A percentile compares a stretch with the other conserved stretches of the same genome.
These are phyloP conservation scores for silkworm (Bombyx mori) DNA, from an alignment of 1,140 invertebrate genomes.

Conservation along the genomic window DNA sequence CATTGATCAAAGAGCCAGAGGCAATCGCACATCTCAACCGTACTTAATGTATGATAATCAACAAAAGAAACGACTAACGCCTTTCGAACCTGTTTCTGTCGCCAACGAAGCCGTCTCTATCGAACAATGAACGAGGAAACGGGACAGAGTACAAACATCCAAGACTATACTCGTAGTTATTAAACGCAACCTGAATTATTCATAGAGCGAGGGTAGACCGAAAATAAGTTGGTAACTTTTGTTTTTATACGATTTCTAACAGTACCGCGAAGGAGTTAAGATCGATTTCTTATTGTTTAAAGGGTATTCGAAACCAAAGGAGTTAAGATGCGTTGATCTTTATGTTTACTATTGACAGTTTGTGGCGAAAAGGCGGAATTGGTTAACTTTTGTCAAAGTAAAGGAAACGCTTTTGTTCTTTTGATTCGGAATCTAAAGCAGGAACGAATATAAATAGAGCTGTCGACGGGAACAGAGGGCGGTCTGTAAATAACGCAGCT, in stretches of 20 bases:
- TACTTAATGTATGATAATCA: constrained; percentile 10
- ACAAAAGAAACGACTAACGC: constrained; percentile 8
- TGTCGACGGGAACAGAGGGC: too few relatives aligned
- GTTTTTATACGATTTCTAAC: constrained; percentile 34
- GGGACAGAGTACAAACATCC: constrained; percentile 17
- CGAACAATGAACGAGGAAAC: constrained; percentile 6
- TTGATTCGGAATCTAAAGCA: constrained; percentile 7
- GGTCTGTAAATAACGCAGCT: too few relatives aligned
- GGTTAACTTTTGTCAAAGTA: constrained; percentile 5
- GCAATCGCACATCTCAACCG: constrained; percentile 3
- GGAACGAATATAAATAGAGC: neutral
- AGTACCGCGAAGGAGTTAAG: constrained; percentile 35
- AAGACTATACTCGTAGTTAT: constrained; percentile 56
- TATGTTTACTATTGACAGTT: constrained; percentile 39
- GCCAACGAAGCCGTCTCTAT: constrained; percentile 4
- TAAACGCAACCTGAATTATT: constrained; percentile 65
- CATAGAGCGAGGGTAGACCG: constrained; percentile 57
- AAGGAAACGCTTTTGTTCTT: constrained; percentile 7
- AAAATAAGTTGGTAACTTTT: constrained; percentile 46
- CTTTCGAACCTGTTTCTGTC: constrained; percentile 6
- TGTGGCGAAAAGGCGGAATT: constrained; percentile 13
- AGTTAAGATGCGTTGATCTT: constrained; percentile 36
- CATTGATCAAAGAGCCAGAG: constrained; percentile 6
- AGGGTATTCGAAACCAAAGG: constrained; percentile 46
- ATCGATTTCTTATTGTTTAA: constrained; percentile 22